Base-by-base conservation (phyloP, 2,888 invertebrate species). In the Bembecia ichneumoniformis region DNA sequence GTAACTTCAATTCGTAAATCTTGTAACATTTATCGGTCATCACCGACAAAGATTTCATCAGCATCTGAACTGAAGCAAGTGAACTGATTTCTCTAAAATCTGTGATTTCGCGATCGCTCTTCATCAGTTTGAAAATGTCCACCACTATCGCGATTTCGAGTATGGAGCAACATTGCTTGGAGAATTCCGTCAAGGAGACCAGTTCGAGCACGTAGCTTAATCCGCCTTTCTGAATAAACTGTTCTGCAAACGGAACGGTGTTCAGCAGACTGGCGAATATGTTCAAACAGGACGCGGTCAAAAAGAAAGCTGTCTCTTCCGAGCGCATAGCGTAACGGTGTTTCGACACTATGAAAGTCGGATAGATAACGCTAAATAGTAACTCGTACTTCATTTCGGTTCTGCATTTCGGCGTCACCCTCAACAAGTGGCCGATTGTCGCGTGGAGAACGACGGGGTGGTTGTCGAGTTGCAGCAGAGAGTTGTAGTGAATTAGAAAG, bases 121-220 rank as follows among this genome's bases (percentile, higher is more conserved):
- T 80, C 51, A 73, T 74, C 3, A 82, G 64, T 52, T 86, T 88
- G 62, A 87, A 89, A 46, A 91, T 89, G 58, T 91, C 90, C 48
- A 91, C 89, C 3, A 88, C 82, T 2, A 90, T 89, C 0, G 88
- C 83, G 49, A 91, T 88, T 65, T 91, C 91, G 14, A 91, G 70
- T 43, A 91, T 86, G 2, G 88, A 79, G 58, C 91, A 91, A 59
- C 90, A 90, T 51, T 87, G 87, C 53, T 88, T 88, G 0, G 90
- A 88, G 55, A 91, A 91, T 47, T 87, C 80, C 0, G 87, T 72
- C 46, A 89, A 67, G 0, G 84, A 73, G 1, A 91, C 78, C 49
- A 91, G 58, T 52, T 88, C 86, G 3, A 90, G 60, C 0, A 89
- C 88, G 55, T 90, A 88, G 40, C 87, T 79, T 35, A 91, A 68